Evolutionary conservation across 2,888 invertebrate species (phyloP).

Genomic region (Leptarthrus brevirostris): DNA sequence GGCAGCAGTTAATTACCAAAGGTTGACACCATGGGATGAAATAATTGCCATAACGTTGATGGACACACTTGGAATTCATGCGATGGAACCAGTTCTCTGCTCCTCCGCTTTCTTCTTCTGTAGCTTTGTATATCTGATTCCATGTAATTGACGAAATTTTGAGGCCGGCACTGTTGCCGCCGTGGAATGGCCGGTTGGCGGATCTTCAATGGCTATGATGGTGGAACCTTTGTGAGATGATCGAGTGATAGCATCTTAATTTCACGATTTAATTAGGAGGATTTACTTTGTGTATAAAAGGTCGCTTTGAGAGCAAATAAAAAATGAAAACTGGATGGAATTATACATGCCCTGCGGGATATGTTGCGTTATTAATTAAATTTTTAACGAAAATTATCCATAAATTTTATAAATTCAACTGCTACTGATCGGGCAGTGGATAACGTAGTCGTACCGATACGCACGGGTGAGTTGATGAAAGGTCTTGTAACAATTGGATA

Average conservation of each 20-base stretch:
- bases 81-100: constrained; percentile 7
- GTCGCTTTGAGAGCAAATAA: not conserved
- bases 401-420: constrained; percentile 12
- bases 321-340: constrained; percentile 2
- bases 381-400: constrained; percentile 7
- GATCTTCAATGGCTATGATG: too few relatives aligned
- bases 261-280: constrained; percentile 36
- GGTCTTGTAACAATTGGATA: too few relatives aligned
- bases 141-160: constrained; percentile 38
- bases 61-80: constrained; percentile 40
- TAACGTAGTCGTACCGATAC: too few relatives aligned
- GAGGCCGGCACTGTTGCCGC: not conserved
- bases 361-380: constrained; percentile 16
- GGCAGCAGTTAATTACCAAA: constrained; percentile 44
- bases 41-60: constrained; percentile 44
- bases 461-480: too few relatives aligned
- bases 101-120: not conserved
- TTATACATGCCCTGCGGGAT: constrained; percentile 14
- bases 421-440: too few relatives aligned
- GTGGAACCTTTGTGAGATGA: not conserved
- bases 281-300: constrained; percentile 4
- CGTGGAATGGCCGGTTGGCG: not conserved
- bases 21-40: constrained; percentile 44
- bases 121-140: constrained; percentile 28
- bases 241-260: constrained; percentile 35